Percentiles rank a stretch among this genome's conserved stretches.
Conservation (phyloP, 2,888 invertebrate genomes). For the Scrobipalpa atriplicella region DNA sequence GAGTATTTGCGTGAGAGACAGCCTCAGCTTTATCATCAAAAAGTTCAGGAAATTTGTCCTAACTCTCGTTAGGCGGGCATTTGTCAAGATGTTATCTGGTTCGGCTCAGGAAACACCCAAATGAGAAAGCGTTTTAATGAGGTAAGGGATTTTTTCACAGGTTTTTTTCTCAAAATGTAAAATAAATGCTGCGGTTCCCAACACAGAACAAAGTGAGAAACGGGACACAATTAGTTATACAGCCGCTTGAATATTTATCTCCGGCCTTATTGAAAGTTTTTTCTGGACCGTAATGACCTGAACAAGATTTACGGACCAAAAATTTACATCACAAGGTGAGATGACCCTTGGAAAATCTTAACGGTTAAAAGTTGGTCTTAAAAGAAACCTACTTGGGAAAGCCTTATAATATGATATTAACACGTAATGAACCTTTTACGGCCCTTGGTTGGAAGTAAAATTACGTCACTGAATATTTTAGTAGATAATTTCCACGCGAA, state of each 20-base stretch:
- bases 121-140: conserved; percentile 22
- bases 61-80: conserved; percentile 36
- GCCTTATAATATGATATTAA: conserved; percentile 35
- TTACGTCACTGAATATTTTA: conserved; percentile 5
- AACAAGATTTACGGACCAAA: conserved; percentile 42
- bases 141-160: background rate
- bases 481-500: conserved; percentile 1
- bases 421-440: conserved; percentile 25
- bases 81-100: conserved; percentile 41
- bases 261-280: conserved; percentile 46
- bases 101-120: conserved; percentile 33
- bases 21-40: conserved; percentile 27
- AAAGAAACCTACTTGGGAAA: conserved; percentile 36
- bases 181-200: background rate
- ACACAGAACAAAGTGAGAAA: background rate
- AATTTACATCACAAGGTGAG: conserved; percentile 41
- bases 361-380: conserved; percentile 37
- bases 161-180: background rate
- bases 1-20: background rate
- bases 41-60: conserved; percentile 32
- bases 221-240: conserved; percentile 31
- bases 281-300: conserved; percentile 48
- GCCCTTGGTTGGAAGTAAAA: background rate
- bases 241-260: conserved; percentile 52
- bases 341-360: conserved; percentile 42